A percentile compares a stretch with the other conserved stretches of the same genome.
Conservation (phyloP, 2,888 invertebrate species). For the Trissoscelio sp. region DNA sequence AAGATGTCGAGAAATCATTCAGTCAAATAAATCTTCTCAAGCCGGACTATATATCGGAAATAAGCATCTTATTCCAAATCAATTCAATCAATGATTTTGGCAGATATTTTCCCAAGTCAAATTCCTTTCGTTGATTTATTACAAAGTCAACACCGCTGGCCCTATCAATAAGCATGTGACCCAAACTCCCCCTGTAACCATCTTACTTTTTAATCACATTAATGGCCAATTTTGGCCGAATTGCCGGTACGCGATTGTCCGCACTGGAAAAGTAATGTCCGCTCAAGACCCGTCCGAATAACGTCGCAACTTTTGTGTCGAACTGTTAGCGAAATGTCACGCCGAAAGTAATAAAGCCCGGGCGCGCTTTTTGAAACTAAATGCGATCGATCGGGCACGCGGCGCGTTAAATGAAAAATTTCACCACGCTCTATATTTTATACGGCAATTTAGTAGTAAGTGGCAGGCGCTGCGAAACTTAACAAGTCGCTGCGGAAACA, state of each 20-base stretch:
- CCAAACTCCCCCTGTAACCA: too few relatives aligned
- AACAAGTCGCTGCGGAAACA: conserved; percentile 74
- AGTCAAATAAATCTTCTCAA: conserved; percentile 66
- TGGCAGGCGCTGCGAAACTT: conserved; percentile 72
- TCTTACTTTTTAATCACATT: conserved; percentile 34
- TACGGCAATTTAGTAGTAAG: conserved; percentile 72
- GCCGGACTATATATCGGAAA: conserved; percentile 51
- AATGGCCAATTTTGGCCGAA: conserved; percentile 10
- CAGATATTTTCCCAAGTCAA: conserved; percentile 1
- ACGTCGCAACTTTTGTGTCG: conserved; percentile 45
- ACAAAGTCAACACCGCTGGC: background rate
- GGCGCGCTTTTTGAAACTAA: conserved; percentile 36
- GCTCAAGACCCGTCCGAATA: background rate
- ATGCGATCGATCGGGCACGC: conserved; percentile 40
- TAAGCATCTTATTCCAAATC: conserved; percentile 62
- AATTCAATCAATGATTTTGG: conserved; percentile 58
- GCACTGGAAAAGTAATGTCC: conserved; percentile 35
- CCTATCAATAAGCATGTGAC: too few relatives aligned
- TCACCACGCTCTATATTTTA: conserved; percentile 69
- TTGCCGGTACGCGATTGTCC: conserved; percentile 3
- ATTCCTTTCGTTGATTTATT: conserved; percentile 12
- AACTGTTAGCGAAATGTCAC: conserved; percentile 32
- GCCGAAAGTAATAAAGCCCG: conserved; percentile 46
- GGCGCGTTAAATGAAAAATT: conserved; percentile 56
- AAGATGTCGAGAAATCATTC: conserved; percentile 69